Percentiles rank a stretch among this genome's conserved stretches.
Evolutionary conservation across 1,140 invertebrate species (phyloP).

Genomic region (Uloborus diversus): DNA sequence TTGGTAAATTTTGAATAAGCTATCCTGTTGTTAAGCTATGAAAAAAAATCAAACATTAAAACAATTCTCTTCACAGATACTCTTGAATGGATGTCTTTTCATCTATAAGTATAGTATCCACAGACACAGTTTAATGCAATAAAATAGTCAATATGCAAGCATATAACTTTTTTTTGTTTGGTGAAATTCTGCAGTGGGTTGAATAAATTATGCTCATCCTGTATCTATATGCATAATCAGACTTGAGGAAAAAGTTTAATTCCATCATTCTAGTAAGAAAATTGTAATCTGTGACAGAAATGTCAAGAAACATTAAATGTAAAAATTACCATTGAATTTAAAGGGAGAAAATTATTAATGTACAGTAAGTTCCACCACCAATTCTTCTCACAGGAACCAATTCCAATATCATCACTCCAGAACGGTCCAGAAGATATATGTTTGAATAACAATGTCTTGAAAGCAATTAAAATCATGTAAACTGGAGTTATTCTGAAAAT

Average conservation of each 20-base stretch:
- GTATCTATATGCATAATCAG: neutral
- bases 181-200: no score
- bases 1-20: no score
- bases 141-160: no score
- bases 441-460: slow-evolving; percentile 57
- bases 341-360: slow-evolving; percentile 60
- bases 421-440: slow-evolving; percentile 58
- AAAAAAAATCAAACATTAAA: no score
- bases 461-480: slow-evolving; percentile 59
- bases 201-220: neutral
- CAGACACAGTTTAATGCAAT: no score
- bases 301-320: neutral
- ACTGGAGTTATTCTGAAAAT: slow-evolving; percentile 58
- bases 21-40: no score
- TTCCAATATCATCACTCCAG: slow-evolving; percentile 55
- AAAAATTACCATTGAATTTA: slow-evolving; percentile 34
- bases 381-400: slow-evolving; percentile 57
- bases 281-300: neutral
- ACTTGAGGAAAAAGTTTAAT: neutral
- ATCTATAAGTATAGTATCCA: no score
- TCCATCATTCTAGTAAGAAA: neutral
- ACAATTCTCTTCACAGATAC: no score
- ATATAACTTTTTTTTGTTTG: no score
- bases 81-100: no score
- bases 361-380: slow-evolving; percentile 63